These are phyloP conservation scores for Pseudococcus viburni DNA, from an alignment of 2,888 invertebrate species.

Conservation along the genomic window DNA sequence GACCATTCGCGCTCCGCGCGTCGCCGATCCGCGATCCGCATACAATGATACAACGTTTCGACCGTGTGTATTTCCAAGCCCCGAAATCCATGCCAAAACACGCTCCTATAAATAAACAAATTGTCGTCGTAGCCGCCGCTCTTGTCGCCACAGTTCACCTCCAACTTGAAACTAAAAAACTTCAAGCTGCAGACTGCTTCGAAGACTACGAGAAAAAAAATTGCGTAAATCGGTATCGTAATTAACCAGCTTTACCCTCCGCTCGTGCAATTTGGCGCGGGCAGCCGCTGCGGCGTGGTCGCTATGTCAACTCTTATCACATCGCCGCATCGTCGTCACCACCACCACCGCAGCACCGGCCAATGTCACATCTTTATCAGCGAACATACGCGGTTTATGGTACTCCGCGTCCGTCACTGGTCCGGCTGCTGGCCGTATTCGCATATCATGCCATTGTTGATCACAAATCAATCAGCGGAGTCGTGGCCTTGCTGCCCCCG, in stretches of 20 bases:
- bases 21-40: not conserved
- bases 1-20: not conserved
- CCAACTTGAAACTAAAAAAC: slow-evolving; percentile 55
- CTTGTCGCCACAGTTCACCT: slow-evolving; percentile 45
- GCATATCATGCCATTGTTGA: slow-evolving; percentile 3
- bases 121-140: not conserved
- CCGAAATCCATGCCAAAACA: slow-evolving; percentile 65
- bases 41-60: slow-evolving; percentile 63
- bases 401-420: not conserved
- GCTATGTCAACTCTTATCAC: slow-evolving; percentile 35
- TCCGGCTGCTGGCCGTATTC: not conserved
- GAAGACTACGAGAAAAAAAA: slow-evolving; percentile 23
- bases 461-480: slow-evolving; percentile 19
- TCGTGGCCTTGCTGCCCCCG: slow-evolving; percentile 17
- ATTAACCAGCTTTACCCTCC: slow-evolving; percentile 4
- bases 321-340: not conserved
- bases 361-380: slow-evolving; percentile 52
- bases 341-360: not conserved
- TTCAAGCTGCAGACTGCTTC: not conserved
- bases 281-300: not conserved
- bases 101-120: slow-evolving; percentile 66
- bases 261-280: not conserved
- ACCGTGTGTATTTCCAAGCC: slow-evolving; percentile 1
- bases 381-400: not conserved
- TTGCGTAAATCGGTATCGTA: slow-evolving; percentile 51